These are phyloP conservation scores for Labeo calbasu DNA, from an alignment of 2,797 vertebrate genomes.

Conservation along the genomic window DNA sequence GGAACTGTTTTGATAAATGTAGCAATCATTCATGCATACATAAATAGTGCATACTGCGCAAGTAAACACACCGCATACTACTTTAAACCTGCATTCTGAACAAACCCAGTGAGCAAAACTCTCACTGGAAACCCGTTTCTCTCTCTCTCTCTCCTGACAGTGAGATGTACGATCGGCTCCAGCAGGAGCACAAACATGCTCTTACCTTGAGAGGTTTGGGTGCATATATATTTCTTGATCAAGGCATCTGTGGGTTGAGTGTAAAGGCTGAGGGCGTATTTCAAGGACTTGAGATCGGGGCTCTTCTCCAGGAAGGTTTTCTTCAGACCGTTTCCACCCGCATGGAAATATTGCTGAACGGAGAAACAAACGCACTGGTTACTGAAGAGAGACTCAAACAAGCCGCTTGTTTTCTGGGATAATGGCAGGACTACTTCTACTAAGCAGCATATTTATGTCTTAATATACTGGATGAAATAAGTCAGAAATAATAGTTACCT, in stretches of 20 bases:
- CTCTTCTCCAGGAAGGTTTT: constrained; percentile 98
- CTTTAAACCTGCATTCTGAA: background rate
- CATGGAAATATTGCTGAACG: constrained; percentile 97
- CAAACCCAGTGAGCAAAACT: background rate
- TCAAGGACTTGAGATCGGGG: constrained; percentile 92
- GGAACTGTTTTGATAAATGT: too few species aligned
- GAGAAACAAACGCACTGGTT: background rate
- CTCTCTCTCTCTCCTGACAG: background rate
- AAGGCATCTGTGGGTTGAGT: constrained; percentile 96
- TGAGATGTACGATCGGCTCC: background rate
- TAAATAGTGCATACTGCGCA: background rate
- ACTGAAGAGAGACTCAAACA: background rate
- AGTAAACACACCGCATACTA: background rate
- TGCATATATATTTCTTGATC: constrained; percentile 98
- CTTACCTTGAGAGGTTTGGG: constrained; percentile 95
- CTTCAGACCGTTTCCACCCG: constrained; percentile 96
- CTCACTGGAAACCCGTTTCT: background rate
- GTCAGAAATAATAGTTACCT: background rate
- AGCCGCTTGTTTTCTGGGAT: background rate
- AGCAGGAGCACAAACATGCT: constrained; percentile 2
- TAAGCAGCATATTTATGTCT: background rate
- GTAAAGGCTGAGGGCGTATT: constrained; percentile 97
- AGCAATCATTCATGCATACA: background rate
- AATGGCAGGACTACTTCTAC: background rate
- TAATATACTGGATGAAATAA: background rate